Percentiles rank a stretch among this genome's conserved stretches.
Conservation (phyloP, 2,888 invertebrate genomes). For the Camponotus fellah region DNA sequence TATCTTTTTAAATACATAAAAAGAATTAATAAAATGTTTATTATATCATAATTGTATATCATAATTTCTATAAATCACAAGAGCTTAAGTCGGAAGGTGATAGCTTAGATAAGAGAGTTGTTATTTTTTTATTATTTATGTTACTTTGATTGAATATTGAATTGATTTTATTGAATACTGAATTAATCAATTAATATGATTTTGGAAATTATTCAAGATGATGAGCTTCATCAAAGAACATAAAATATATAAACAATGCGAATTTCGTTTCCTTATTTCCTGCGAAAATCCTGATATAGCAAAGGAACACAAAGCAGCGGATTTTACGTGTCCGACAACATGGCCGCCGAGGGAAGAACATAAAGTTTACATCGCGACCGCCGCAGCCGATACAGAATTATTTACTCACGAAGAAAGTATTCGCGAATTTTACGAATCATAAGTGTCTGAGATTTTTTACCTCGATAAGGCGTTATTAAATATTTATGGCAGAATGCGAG, state of each 20-base stretch:
- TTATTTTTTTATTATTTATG: not conserved
- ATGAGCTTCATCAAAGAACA: slow-evolving; percentile 14
- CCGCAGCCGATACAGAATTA: slow-evolving; percentile 52
- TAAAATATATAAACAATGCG: slow-evolving; percentile 47
- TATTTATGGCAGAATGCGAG: slow-evolving; percentile 30
- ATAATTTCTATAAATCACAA: not conserved
- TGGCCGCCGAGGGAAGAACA: slow-evolving; percentile 37
- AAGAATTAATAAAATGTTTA: not conserved
- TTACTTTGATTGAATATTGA: not conserved
- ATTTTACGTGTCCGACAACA: slow-evolving; percentile 58
- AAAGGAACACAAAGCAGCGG: slow-evolving; percentile 57
- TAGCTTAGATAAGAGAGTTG: not conserved
- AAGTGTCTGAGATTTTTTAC: slow-evolving; percentile 49
- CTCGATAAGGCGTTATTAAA: slow-evolving; percentile 31
- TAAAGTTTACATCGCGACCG: slow-evolving; percentile 55
- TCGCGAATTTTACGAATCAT: slow-evolving; percentile 46
- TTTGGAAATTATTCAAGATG: not conserved
- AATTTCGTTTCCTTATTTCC: slow-evolving; percentile 56
- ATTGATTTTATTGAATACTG: slow-evolving; percentile 1
- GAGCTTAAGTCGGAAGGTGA: not conserved
- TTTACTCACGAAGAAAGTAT: slow-evolving; percentile 54
- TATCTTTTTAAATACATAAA: not conserved
- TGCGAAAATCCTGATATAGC: slow-evolving; percentile 35
- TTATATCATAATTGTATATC: not conserved
- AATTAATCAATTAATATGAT: slow-evolving; percentile 31